Conservation (phyloP, 2,113 vertebrate genomes). For the Taurulus bubalis region DNA sequence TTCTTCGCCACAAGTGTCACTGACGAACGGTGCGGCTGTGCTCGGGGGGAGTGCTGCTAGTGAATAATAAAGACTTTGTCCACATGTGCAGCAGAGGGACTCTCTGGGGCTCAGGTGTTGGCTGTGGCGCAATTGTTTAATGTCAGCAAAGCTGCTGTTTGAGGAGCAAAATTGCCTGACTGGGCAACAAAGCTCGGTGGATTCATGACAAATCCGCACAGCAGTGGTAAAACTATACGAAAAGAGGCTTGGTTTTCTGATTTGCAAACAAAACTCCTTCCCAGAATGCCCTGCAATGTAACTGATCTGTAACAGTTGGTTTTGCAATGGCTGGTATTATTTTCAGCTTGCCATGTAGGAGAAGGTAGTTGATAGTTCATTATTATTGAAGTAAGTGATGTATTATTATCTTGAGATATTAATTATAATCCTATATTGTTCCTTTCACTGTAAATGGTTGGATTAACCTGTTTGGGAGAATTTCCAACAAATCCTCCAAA, state of each 20-base stretch:
- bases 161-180: conserved; percentile 19
- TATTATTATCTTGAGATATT: background rate
- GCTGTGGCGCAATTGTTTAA: conserved; percentile 27
- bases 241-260: background rate
- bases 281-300: background rate
- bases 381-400: background rate
- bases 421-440: background rate
- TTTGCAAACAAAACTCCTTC: conserved; percentile 8
- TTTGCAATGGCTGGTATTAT: background rate
- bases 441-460: background rate
- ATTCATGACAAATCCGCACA: conserved; percentile 7
- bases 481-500: background rate
- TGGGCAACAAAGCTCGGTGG: background rate
- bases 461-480: background rate
- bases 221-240: background rate
- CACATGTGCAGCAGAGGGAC: conserved; percentile 22
- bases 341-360: background rate
- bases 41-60: conserved; percentile 17
- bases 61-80: conserved; percentile 41
- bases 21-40: conserved; percentile 2
- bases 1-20: conserved; percentile 25
- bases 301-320: background rate
- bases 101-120: background rate
- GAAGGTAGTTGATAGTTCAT: background rate
- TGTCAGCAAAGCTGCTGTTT: conserved; percentile 39